Evolutionary conservation across 2,113 vertebrate genomes (phyloP).

Genomic region (Cryptomyrus ogoouensis): DNA sequence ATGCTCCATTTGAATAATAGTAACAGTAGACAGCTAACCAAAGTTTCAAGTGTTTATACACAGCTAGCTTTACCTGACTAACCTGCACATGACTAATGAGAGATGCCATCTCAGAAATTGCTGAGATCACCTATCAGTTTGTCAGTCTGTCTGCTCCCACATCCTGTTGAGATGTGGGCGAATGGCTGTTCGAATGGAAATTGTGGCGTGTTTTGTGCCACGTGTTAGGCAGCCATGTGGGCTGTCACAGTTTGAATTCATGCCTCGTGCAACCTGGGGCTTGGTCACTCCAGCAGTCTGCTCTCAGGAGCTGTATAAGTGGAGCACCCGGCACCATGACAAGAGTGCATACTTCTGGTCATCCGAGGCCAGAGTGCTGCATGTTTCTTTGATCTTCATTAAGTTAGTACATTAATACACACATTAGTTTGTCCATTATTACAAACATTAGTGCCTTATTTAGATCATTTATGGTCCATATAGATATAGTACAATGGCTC

Average conservation of each 20-base stretch:
- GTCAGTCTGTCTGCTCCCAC: neutral
- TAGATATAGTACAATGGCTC: neutral
- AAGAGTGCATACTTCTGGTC: neutral
- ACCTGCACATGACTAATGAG: neutral
- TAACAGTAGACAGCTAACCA: neutral
- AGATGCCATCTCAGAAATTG: neutral
- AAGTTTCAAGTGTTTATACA: neutral
- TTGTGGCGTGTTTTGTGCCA: neutral
- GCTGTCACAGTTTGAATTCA: neutral
- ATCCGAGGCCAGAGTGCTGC: neutral
- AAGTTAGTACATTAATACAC: no score
- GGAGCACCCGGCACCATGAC: neutral
- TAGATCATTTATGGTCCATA: neutral
- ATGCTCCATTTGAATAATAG: neutral
- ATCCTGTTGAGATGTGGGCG: neutral
- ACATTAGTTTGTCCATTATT: no score
- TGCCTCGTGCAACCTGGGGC: neutral
- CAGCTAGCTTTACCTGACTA: neutral
- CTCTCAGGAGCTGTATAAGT: neutral
- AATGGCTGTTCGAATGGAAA: neutral
- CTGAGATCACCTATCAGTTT: no score
- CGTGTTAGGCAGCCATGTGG: neutral
- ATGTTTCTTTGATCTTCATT: neutral
- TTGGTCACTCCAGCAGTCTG: neutral
- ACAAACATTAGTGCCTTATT: neutral